Conservation (phyloP, 2,113 vertebrate genomes). For the Taurulus bubalis region DNA sequence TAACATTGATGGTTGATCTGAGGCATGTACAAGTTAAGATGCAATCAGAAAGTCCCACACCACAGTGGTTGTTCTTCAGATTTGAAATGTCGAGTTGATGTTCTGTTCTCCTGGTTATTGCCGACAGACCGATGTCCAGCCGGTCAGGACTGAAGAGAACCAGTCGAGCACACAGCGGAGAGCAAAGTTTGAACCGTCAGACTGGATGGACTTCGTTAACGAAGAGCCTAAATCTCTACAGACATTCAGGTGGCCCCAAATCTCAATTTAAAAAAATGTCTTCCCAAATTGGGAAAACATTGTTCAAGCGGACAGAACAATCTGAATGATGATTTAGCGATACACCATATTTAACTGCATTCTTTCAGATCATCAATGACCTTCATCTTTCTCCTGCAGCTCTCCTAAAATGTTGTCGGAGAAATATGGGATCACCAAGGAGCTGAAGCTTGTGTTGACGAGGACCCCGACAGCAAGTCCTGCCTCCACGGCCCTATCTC, state of each 20-base stretch:
- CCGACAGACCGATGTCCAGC: constrained; percentile 26
- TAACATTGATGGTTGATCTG: neutral
- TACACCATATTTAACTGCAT: neutral
- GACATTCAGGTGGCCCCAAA: constrained; percentile 36
- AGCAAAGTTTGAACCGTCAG: constrained; percentile 52
- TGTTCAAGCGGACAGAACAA: neutral
- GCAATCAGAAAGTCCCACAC: neutral
- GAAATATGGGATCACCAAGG: constrained; percentile 55
- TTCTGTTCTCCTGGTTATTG: neutral
- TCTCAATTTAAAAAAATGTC: neutral
- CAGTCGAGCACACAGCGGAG: constrained; percentile 30
- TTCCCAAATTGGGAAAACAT: neutral
- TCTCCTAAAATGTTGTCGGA: constrained; percentile 24
- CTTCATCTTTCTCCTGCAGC: constrained; percentile 35
- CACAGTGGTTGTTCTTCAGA: neutral
- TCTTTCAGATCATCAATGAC: neutral
- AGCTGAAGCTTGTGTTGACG: constrained; percentile 65
- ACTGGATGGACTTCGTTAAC: constrained; percentile 50
- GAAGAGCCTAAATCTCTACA: constrained; percentile 32
- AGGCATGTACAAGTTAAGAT: neutral
- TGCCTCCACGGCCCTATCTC: neutral
- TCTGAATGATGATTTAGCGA: neutral
- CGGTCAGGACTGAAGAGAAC: neutral
- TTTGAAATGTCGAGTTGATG: neutral
- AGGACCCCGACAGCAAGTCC: constrained; percentile 37